phyloP scores from a whole-genome alignment of 1,140 invertebrate genomes.

The Eurosta solidaginis region DNA sequence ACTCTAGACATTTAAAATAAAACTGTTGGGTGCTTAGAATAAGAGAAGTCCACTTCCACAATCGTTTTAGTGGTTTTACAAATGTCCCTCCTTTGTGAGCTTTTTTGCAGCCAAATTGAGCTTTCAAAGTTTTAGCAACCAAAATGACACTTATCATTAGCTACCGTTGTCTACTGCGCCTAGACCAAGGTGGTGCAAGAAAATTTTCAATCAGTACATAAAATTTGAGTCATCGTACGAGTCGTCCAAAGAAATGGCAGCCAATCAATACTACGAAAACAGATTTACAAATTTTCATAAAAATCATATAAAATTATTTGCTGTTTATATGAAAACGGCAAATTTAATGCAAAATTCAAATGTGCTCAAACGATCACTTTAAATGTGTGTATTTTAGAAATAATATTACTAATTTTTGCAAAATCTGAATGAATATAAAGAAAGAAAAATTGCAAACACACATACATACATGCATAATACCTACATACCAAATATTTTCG shows the following conservation, averaged over 20 bases:
- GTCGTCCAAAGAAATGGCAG: slow-evolving; percentile 54
- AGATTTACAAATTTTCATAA: slow-evolving; percentile 58
- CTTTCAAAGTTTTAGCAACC: not conserved
- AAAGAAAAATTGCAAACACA: not conserved
- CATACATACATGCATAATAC: not conserved
- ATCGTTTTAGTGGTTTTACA: too few relatives aligned
- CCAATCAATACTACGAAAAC: slow-evolving; percentile 50
- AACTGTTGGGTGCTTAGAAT: too few relatives aligned
- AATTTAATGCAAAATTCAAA: slow-evolving; percentile 58
- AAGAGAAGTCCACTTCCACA: not conserved
- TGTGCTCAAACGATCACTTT: slow-evolving; percentile 55
- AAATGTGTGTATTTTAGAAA: slow-evolving; percentile 38
- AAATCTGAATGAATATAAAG: not conserved
- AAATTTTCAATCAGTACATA: slow-evolving; percentile 41
- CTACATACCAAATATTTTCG: not conserved
- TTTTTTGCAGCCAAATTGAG: not conserved
- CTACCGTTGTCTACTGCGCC: not conserved
- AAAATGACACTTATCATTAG: not conserved
- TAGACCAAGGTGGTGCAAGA: slow-evolving; percentile 13
- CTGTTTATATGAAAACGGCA: slow-evolving; percentile 60
- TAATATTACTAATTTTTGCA: not conserved
- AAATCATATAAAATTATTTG: slow-evolving; percentile 58
- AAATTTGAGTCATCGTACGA: slow-evolving; percentile 54
- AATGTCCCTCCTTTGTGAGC: too few relatives aligned
- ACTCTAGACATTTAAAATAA: too few relatives aligned